A percentile compares a stretch with the other conserved stretches of the same genome.
These are phyloP conservation scores for Orchesellides sinensis DNA, from an alignment of 2,888 invertebrate genomes.

Conservation along the genomic window DNA sequence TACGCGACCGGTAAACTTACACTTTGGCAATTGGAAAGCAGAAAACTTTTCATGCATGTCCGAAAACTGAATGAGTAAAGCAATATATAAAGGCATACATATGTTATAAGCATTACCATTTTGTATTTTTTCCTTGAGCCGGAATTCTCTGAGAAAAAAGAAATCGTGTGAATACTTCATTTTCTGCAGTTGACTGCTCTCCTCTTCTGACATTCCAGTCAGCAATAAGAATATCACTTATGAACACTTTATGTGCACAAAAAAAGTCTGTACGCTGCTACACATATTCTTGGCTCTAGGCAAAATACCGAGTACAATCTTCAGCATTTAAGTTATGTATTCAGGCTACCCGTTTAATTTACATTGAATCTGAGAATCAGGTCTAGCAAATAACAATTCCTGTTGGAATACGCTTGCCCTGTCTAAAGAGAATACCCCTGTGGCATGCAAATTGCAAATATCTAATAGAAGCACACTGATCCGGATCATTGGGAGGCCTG, in stretches of 20 bases:
- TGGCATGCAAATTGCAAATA: constrained; percentile 55
- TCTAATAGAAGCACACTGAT: constrained; percentile 38
- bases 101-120: neutral
- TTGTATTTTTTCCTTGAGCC: constrained; percentile 11
- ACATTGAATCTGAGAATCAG: constrained; percentile 24
- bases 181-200: constrained; percentile 38
- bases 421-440: constrained; percentile 33
- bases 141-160: constrained; percentile 43
- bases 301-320: neutral
- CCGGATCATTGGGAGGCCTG: constrained; percentile 9
- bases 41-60: neutral
- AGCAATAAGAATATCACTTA: constrained; percentile 27
- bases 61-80: neutral
- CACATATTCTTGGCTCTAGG: neutral
- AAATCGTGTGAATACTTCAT: constrained; percentile 55
- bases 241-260: constrained; percentile 25
- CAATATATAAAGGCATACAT: too few relatives aligned
- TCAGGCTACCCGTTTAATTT: too few relatives aligned
- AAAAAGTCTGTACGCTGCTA: constrained; percentile 7
- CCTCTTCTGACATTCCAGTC: constrained; percentile 36
- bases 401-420: too few relatives aligned
- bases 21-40: neutral
- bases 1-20: neutral
- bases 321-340: too few relatives aligned
- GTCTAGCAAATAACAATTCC: too few relatives aligned